Evolutionary conservation across 2,888 invertebrate species (phyloP), one percentile per base, ranked within the genome.

Genomic region (Brachylomia viminalis): DNA sequence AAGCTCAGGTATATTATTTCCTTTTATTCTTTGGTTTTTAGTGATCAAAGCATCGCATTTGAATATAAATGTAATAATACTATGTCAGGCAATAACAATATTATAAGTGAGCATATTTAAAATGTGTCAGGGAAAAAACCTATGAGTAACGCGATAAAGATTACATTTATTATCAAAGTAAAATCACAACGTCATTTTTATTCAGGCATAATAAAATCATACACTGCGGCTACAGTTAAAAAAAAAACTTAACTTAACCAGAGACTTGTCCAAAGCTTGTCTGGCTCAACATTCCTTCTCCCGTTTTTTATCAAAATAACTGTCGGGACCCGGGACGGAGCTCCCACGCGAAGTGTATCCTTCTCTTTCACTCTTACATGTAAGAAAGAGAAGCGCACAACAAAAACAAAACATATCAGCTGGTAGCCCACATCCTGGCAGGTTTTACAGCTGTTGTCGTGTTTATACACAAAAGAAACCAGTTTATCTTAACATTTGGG

Each of bases 381-480:
- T 30, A 23, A 62, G 72, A 85, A 64, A 81, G 88, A 76, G 78
- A 80, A 8, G 30, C 30, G 67, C n/a, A 52, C 23, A 72, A 82
- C 38, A 81, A 84, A 87, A 81, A 86, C 72, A 88, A 81, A 82
- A 82, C 74, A 23, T 58, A 75, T 83, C 85, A 81, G 85, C 80
- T 88, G 86, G 59, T 87, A 87, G 77, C 85, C 80, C 86, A 86
- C 86, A 86, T 86, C 86, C 86, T 77, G 79, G 77, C 87, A 88
- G 86, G 87, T 87, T 86, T 59, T 67, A 80, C 87, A 87, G 86
- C 83, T 87, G 87, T 68, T 74, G 27, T n/a, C n/a, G 27, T 84
- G 81, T 82, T 84, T 71, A 56, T 70, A 47, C 23, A 71, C 70
- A 73, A 45, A 54, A 7, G 0, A 0, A 15, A 27, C 64, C 67